Evolutionary conservation across 92 coral and sea anemone species (phyloP).

Genomic region (Siderastrea radians): DNA sequence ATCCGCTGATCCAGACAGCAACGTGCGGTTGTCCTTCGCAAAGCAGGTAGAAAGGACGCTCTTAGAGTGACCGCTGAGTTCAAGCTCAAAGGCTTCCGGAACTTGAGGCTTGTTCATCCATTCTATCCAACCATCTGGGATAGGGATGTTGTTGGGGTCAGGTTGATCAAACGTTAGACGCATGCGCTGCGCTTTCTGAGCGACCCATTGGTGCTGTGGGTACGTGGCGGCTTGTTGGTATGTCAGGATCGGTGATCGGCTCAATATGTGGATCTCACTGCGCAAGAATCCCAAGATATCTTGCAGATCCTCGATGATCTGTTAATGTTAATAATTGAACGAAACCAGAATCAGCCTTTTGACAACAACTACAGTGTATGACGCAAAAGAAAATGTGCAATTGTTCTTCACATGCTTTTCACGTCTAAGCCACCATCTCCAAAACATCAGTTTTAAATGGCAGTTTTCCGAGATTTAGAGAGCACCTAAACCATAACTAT

Average conservation of each 20-base stretch:
- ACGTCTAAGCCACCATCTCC: too few species aligned
- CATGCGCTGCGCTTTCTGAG: slow-evolving; percentile 55
- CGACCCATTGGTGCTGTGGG: slow-evolving; percentile 62
- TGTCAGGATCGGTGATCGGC: slow-evolving; percentile 58
- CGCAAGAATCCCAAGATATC: slow-evolving; percentile 66
- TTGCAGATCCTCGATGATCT: slow-evolving; percentile 50
- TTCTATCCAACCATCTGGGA: slow-evolving; percentile 72
- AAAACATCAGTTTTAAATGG: too few species aligned
- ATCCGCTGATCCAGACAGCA: slow-evolving; percentile 73
- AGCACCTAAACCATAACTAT: too few species aligned
- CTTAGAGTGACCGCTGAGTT: slow-evolving; percentile 67
- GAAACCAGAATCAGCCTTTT: background rate
- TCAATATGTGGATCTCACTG: slow-evolving; percentile 73
- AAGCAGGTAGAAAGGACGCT: slow-evolving; percentile 70
- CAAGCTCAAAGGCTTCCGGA: slow-evolving; percentile 70
- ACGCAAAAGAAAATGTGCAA: too few species aligned
- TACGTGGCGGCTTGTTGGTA: slow-evolving; percentile 70
- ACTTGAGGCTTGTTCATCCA: slow-evolving; percentile 77
- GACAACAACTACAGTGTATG: too few species aligned
- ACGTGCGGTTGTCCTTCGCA: slow-evolving; percentile 63
- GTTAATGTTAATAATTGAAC: background rate
- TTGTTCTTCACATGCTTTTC: too few species aligned
- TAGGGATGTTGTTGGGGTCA: slow-evolving; percentile 42
- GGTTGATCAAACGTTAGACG: slow-evolving; percentile 35
- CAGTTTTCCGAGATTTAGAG: too few species aligned